These are phyloP conservation scores for Verasper variegatus DNA, from an alignment of 2,113 vertebrate species.

Conservation along the genomic window DNA sequence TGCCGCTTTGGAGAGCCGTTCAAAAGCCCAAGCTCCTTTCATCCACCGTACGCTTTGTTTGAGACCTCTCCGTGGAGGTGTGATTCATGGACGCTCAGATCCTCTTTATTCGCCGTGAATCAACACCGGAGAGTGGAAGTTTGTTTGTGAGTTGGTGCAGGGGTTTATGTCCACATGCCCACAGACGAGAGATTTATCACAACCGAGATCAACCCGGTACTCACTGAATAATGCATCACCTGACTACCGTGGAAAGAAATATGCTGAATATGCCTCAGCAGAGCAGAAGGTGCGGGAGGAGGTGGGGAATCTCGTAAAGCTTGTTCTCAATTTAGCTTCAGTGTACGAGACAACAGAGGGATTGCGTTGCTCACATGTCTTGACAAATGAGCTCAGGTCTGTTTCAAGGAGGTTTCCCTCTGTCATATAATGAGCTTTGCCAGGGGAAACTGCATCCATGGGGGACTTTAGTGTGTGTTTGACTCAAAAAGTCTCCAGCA, in stretches of 20 bases:
- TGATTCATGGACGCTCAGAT: slow-evolving; percentile 56
- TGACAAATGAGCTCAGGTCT: slow-evolving; percentile 62
- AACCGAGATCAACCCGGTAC: slow-evolving; percentile 53
- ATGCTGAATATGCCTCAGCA: slow-evolving; percentile 57
- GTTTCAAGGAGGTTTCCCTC: slow-evolving; percentile 50
- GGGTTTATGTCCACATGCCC: slow-evolving; percentile 44
- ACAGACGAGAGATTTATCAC: slow-evolving; percentile 57
- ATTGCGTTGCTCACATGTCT: slow-evolving; percentile 29
- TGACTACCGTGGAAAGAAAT: slow-evolving; percentile 61
- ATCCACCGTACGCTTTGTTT: slow-evolving; percentile 68
- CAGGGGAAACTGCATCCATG: slow-evolving; percentile 25
- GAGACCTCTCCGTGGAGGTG: slow-evolving; percentile 56
- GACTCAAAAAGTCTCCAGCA: neutral
- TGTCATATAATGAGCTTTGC: slow-evolving; percentile 37
- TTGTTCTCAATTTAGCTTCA: slow-evolving; percentile 27
- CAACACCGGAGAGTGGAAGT: slow-evolving; percentile 35
- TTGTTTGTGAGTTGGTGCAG: slow-evolving; percentile 20
- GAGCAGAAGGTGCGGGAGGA: slow-evolving; percentile 42
- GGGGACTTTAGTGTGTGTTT: neutral
- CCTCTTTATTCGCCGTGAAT: slow-evolving; percentile 49
- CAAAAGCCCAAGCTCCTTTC: slow-evolving; percentile 64
- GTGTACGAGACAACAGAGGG: slow-evolving; percentile 33
- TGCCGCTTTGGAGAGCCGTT: slow-evolving; percentile 59
- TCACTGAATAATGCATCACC: slow-evolving; percentile 73
- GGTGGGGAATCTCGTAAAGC: slow-evolving; percentile 26